phyloP scores from a whole-genome alignment of 2,797 vertebrate genomes.

The Botia almorhae region DNA sequence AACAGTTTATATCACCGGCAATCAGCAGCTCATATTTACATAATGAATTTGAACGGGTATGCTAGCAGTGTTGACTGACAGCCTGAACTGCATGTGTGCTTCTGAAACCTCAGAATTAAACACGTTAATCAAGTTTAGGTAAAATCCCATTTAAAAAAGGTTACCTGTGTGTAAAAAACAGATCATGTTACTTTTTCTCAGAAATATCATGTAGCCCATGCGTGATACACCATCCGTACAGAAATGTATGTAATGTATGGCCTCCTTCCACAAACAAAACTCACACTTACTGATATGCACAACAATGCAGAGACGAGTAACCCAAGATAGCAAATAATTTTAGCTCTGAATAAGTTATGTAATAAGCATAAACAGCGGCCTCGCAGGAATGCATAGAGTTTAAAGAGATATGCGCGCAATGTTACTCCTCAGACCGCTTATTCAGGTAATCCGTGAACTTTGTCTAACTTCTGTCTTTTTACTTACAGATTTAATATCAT shows the following conservation, averaged over 20 bases:
- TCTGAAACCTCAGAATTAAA: constrained; percentile 8
- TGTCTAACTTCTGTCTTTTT: constrained; percentile 45
- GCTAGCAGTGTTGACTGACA: background rate
- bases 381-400: constrained; percentile 17
- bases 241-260: background rate
- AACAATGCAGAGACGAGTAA: background rate
- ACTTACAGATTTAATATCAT: background rate
- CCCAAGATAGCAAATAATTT: background rate
- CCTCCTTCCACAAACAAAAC: constrained; percentile 21
- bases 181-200: background rate
- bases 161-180: constrained; percentile 21
- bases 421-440: constrained; percentile 19
- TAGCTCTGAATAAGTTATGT: constrained; percentile 26
- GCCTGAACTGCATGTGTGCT: background rate
- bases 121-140: constrained; percentile 2
- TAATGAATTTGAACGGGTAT: background rate
- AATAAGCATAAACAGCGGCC: constrained; percentile 4
- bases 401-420: constrained; percentile 45
- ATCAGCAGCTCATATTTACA: background rate
- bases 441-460: constrained; percentile 45
- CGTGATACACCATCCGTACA: background rate
- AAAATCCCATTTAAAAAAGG: constrained; percentile 18
- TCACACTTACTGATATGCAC: background rate
- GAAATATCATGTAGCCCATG: background rate
- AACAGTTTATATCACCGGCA: background rate